These are phyloP conservation scores for Chloroclysta siterata DNA, from an alignment of 2,888 invertebrate species.

Conservation along the genomic window DNA sequence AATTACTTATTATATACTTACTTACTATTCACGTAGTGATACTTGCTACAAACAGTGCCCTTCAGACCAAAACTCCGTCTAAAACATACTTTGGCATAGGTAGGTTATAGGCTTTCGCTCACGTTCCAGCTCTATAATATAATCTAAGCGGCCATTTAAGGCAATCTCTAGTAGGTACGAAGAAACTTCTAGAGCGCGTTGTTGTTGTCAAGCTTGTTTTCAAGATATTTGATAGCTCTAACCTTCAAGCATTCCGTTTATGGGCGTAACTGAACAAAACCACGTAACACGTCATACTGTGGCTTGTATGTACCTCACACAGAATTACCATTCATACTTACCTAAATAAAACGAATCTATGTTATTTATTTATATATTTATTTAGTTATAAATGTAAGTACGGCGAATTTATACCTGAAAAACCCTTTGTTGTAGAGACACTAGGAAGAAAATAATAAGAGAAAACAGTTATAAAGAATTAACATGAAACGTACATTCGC, in stretches of 20 bases:
- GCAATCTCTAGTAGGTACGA: slow-evolving; percentile 6
- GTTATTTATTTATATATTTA: no score
- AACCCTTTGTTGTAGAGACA: no score
- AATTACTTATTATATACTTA: no score
- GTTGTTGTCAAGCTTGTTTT: slow-evolving; percentile 33
- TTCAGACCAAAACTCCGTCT: no score
- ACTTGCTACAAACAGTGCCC: no score
- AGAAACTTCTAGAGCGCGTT: slow-evolving; percentile 26
- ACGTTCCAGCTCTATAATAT: background rate
- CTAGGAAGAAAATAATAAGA: no score
- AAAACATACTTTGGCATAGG: no score
- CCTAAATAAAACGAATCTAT: background rate
- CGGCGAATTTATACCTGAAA: no score
- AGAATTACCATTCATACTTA: background rate
- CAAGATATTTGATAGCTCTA: slow-evolving; percentile 31
- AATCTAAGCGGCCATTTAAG: slow-evolving; percentile 15
- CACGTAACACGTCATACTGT: slow-evolving; percentile 15
- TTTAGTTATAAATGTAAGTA: no score
- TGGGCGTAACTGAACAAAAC: slow-evolving; percentile 30
- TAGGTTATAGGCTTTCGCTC: slow-evolving; percentile 1
- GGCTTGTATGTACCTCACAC: background rate
- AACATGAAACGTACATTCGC: no score
- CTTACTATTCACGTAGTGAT: no score
- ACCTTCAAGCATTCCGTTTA: slow-evolving; percentile 34
- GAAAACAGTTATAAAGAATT: no score